A percentile compares a stretch with the other conserved stretches of the same genome.
Evolutionary conservation across 2,797 vertebrate genomes (phyloP).

Genomic region (Hyperoplus lanceolatus): DNA sequence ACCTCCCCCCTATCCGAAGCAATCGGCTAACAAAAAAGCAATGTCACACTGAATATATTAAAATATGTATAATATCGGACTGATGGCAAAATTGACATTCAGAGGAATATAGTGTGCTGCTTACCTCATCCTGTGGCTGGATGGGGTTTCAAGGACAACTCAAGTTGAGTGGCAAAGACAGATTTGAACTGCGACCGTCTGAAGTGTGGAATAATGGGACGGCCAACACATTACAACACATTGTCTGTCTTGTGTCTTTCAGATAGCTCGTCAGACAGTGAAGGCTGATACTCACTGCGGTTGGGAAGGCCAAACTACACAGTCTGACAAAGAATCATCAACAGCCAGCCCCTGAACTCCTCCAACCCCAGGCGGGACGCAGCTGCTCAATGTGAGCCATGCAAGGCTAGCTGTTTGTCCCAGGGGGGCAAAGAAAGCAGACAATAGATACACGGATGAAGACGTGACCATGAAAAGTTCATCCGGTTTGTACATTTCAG

Average conservation of each 20-base stretch:
- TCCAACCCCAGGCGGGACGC: too few relatives aligned
- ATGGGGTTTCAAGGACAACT: constrained; percentile 8
- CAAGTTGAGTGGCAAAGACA: constrained; percentile 10
- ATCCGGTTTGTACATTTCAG: not conserved
- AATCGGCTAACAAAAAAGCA: constrained; percentile 7
- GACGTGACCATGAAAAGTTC: constrained; percentile 15
- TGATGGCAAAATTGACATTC: constrained; percentile 4
- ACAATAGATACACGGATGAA: not conserved
- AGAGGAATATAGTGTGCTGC: not conserved
- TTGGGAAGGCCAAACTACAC: not conserved
- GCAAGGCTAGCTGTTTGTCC: too few relatives aligned
- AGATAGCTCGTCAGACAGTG: not conserved
- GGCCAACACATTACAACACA: not conserved
- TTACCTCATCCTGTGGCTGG: not conserved
- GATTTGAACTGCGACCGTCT: not conserved
- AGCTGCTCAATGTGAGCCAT: not conserved
- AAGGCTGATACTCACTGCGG: not conserved
- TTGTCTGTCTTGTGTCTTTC: not conserved
- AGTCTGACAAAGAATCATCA: not conserved
- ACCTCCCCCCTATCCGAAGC: not conserved
- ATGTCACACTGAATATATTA: not conserved
- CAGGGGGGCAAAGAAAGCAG: not conserved
- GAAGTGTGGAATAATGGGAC: not conserved
- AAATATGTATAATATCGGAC: not conserved
- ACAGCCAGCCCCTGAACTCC: not conserved